Base-by-base conservation (phyloP, 2,888 invertebrate species). In the Microplitis manilae region DNA sequence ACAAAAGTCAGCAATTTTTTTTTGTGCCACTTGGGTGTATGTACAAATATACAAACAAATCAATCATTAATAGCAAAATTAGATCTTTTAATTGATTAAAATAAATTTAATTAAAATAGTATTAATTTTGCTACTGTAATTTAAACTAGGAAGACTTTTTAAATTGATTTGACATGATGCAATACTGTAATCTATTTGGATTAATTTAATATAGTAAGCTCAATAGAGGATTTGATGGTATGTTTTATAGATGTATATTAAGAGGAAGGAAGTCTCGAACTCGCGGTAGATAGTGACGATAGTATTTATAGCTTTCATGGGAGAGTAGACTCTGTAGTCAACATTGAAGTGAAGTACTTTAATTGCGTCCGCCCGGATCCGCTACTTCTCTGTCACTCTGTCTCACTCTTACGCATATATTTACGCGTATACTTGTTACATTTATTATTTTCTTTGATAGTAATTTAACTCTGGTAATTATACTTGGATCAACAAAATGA, bases 291-390 rank as follows among this genome's bases (percentile, higher is more conserved):
- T 76, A 65, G 70, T 59, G 64, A 59, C 64, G 75, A 76, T 76
- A 76, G 70, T 70, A 76, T 76, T 76, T 73, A 70, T 69, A 70
- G 39, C 50, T 64, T 76, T 64, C 70, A 76, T 76, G 70, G 65
- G 70, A 76, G 70, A 70, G 70, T 71, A 70, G 70, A 70, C 17
- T 41, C 64, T 41, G 40, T 75, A 69, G 67, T 50, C 67, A 39
- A 69, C 65, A 41, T 71, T 50, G 15, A 50, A 65, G 64, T 78
- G 13, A 68, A 72, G 70, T 73, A 62, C 59, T 65, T 76, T 76
- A 79, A 79, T 78, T 79, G 70, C 69, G 60, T 73, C 67, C 71
- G 59, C 75, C 73, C 70, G 61, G 76, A 76, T 74, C 76, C 78
- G 76, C 69, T 76, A 60, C n/a, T 50, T 75, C 39, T 60, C 7